These are phyloP conservation scores for Parauchenoglanis ngamensis DNA, from an alignment of 2,797 vertebrate genomes.

Conservation along the genomic window DNA sequence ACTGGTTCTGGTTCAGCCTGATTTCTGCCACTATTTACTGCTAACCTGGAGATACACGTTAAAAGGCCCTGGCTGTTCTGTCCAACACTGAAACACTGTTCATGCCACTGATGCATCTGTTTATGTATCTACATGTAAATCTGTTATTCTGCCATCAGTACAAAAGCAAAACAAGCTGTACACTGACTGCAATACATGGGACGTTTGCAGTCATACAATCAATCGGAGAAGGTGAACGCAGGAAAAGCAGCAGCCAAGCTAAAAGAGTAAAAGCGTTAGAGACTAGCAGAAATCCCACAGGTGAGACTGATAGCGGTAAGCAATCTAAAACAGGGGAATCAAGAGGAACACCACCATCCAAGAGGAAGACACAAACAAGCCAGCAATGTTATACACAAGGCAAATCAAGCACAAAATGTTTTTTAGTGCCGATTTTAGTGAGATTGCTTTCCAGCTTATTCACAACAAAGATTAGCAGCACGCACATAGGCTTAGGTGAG, in stretches of 20 bases:
- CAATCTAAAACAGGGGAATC: background rate
- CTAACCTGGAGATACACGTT: background rate
- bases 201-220: slow-evolving; percentile 4
- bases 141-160: background rate
- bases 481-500: slow-evolving; percentile 12
- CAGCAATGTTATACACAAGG: slow-evolving; percentile 15
- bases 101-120: background rate
- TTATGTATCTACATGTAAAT: background rate
- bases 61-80: background rate
- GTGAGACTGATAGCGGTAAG: slow-evolving; percentile 13
- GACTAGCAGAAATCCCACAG: slow-evolving; percentile 22
- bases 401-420: slow-evolving; percentile 49
- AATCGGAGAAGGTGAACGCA: background rate
- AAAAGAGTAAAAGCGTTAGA: slow-evolving; percentile 23
- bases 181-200: background rate
- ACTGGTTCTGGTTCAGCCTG: background rate
- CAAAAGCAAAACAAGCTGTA: background rate
- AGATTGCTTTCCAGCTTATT: slow-evolving; percentile 33
- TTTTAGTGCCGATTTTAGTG: slow-evolving; percentile 58
- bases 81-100: background rate
- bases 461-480: slow-evolving; percentile 3
- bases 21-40: background rate
- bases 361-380: slow-evolving; percentile 34
- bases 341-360: slow-evolving; percentile 4
- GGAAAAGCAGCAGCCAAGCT: slow-evolving; percentile 44